These are phyloP conservation scores for Atractosteus spatula DNA, from an alignment of 2,113 vertebrate genomes.

Conservation along the genomic window DNA sequence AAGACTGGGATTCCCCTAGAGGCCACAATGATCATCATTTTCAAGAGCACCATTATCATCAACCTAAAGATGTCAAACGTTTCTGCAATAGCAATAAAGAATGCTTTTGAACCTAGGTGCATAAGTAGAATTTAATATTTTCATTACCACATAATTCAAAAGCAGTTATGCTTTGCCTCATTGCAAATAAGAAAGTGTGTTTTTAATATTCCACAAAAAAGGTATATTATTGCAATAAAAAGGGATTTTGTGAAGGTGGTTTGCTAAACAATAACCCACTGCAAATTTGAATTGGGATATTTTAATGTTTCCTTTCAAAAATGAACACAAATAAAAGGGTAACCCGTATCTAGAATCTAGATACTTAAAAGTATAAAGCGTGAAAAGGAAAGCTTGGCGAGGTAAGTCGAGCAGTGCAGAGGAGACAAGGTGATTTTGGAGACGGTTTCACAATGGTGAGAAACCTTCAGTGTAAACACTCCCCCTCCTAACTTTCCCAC, in stretches of 20 bases:
- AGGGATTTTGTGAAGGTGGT: conserved; percentile 51
- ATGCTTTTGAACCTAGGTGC: too few relatives aligned
- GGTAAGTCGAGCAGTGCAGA: conserved; percentile 4
- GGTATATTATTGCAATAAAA: background rate
- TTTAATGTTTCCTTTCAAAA: conserved; percentile 52
- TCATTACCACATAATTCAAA: conserved; percentile 66
- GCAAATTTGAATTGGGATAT: conserved; percentile 65
- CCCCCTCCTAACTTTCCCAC: conserved; percentile 53
- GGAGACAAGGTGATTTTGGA: conserved; percentile 26
- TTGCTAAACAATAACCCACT: conserved; percentile 61
- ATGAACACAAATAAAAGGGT: conserved; percentile 57
- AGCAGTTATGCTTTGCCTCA: conserved; percentile 65
- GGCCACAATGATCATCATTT: too few relatives aligned
- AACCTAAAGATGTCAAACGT: too few relatives aligned
- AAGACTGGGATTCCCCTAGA: too few relatives aligned
- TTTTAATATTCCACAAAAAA: conserved; percentile 22
- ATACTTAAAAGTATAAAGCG: too few relatives aligned
- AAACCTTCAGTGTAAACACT: conserved; percentile 59
- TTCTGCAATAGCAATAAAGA: too few relatives aligned
- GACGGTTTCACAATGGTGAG: conserved; percentile 51
- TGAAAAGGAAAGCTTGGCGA: conserved; percentile 46
- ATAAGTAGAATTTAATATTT: conserved; percentile 46
- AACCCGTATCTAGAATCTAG: conserved; percentile 27
- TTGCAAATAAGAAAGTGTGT: conserved; percentile 42
- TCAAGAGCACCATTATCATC: too few relatives aligned